Evolutionary conservation across 2,888 invertebrate genomes (phyloP).

Genomic region (Campaea margaritaria): DNA sequence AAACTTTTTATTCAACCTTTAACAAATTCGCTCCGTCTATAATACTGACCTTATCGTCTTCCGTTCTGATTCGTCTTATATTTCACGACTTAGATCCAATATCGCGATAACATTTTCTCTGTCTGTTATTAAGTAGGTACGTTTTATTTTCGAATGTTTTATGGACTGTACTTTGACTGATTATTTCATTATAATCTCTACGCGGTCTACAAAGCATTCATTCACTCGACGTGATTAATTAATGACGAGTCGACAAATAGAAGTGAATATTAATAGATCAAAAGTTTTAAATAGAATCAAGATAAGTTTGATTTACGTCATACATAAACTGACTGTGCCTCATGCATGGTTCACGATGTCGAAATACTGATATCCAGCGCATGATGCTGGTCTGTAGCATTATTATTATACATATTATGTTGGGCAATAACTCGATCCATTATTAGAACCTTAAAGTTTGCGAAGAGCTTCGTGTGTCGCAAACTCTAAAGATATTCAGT

Average conservation of each 20-base stretch:
- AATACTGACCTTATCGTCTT: slow-evolving; percentile 5
- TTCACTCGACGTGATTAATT: slow-evolving; percentile 37
- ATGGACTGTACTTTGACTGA: slow-evolving; percentile 32
- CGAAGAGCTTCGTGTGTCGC: slow-evolving; percentile 34
- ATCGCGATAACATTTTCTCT: slow-evolving; percentile 23
- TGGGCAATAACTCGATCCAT: slow-evolving; percentile 37
- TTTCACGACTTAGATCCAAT: slow-evolving; percentile 32
- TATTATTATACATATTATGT: slow-evolving; percentile 13
- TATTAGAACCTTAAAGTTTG: slow-evolving; percentile 43
- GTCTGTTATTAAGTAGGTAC: slow-evolving; percentile 8
- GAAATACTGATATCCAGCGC: not conserved
- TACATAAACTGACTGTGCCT: not conserved
- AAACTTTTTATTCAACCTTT: slow-evolving; percentile 5
- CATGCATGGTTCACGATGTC: no score
- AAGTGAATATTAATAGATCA: slow-evolving; percentile 34
- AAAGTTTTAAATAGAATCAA: slow-evolving; percentile 27
- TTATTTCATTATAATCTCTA: slow-evolving; percentile 30
- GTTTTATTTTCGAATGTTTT: slow-evolving; percentile 26
- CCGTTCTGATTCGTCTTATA: slow-evolving; percentile 23
- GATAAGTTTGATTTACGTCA: slow-evolving; percentile 13
- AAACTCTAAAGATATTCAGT: slow-evolving; percentile 58
- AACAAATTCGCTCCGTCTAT: slow-evolving; percentile 8
- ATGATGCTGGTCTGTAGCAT: slow-evolving; percentile 4
- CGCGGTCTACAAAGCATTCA: slow-evolving; percentile 21
- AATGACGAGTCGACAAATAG: slow-evolving; percentile 34